Evolutionary conservation across 1,140 invertebrate genomes (phyloP), one percentile per base, ranked within the genome.

Genomic region (Acyrthosiphon pisum): DNA sequence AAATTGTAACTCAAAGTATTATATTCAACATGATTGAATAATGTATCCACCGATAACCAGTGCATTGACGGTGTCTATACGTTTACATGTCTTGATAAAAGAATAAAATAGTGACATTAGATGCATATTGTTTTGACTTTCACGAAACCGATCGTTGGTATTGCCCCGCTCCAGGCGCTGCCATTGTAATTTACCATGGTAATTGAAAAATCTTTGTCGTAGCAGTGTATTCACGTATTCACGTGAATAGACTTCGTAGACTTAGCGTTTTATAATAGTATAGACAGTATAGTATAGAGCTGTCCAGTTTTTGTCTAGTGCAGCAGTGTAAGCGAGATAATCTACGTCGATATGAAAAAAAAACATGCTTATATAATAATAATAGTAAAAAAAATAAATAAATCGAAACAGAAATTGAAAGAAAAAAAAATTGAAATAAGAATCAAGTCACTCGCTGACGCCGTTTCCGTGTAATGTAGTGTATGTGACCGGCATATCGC

Each of bases 401-500:
- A 76, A 76, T 76, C n/a, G 30, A 76, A 53, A 68, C 4, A 68
- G 26, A 60, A 60, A 60, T 60, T 60, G 56, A 11, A 60, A 60
- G 30, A 60, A 60, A 56, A 68, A 68, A 68, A 44, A 41, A 86
- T 26, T 9, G 22, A 86, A 86, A 44, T 46, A 86, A 44, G 84
- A 87, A 87, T 87, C 84, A 87, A 48, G 41, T 87, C 84, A 1
- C 44, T 1, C 26, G 26, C 30, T 35, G 81, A 30, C 26, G 84
- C 26, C 84, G 26, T 6, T 26, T 30, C 30, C 14, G 26, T n/a
- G 44, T 87, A 87, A 86, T 86, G 37, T 26, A 44, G n/a, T 46
- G 84, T 87, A 87, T 87, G 84, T 46, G 84, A 87, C 84, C 14
- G 44, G 84, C 44, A 46, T 86, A 86, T 44, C 6, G 41, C 46